phyloP scores from a whole-genome alignment of 1,140 invertebrate genomes.

The Pectinophora gossypiella region DNA sequence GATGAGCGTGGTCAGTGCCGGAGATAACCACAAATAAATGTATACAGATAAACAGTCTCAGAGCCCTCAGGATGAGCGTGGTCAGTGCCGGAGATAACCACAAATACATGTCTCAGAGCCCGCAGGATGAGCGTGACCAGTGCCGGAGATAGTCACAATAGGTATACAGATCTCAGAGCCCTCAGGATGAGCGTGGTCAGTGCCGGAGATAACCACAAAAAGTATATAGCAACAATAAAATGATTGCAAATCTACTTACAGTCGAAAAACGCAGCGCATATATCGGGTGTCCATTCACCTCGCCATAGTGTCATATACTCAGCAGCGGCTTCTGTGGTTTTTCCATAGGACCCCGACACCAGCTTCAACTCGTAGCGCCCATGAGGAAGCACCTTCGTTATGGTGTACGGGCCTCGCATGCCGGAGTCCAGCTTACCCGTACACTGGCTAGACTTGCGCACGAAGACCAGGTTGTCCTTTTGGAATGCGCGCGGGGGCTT shows the following conservation, averaged over 20 bases:
- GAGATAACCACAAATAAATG: too few relatives aligned
- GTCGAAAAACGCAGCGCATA: not conserved
- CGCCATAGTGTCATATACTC: not conserved
- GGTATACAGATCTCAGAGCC: too few relatives aligned
- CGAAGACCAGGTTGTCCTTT: not conserved
- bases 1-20: too few relatives aligned
- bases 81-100: too few relatives aligned
- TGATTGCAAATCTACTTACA: not conserved
- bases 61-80: too few relatives aligned
- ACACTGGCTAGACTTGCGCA: not conserved
- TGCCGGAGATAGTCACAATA: too few relatives aligned
- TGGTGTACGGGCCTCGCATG: constrained; percentile 5
- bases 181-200: too few relatives aligned
- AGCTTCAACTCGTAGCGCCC: constrained; percentile 8
- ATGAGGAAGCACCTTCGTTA: not conserved
- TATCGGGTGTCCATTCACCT: not conserved
- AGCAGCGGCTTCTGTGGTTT: not conserved
- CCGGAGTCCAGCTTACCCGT: constrained; percentile 6
- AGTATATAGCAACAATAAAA: too few relatives aligned
- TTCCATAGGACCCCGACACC: constrained; percentile 4
- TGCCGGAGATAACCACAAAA: too few relatives aligned
- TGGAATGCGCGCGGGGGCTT: not conserved
- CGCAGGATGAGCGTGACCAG: too few relatives aligned
- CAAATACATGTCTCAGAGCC: too few relatives aligned
- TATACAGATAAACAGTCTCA: too few relatives aligned